These are phyloP conservation scores for Cosmopolites sordidus DNA, from an alignment of 2,888 invertebrate species.

Conservation along the genomic window DNA sequence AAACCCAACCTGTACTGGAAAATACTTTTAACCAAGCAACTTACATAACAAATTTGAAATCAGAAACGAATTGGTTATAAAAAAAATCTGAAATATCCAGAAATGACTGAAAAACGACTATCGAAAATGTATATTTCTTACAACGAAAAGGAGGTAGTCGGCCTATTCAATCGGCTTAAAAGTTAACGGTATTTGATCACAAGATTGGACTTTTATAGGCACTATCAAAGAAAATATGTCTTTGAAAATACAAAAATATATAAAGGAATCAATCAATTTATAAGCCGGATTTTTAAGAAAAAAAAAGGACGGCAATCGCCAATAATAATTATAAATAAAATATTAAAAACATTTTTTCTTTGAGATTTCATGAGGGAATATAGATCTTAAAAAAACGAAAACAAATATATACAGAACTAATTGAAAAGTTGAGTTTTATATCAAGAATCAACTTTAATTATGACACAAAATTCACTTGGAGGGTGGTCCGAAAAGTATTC, in stretches of 20 bases:
- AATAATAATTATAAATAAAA: no score
- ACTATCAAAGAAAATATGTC: not conserved
- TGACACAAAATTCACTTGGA: no score
- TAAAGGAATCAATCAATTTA: not conserved
- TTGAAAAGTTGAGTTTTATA: no score
- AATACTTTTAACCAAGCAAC: no score
- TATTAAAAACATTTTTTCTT: no score
- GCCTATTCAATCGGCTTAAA: not conserved
- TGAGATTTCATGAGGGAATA: no score
- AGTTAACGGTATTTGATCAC: not conserved
- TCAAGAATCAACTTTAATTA: no score
- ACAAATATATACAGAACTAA: no score
- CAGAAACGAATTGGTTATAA: not conserved
- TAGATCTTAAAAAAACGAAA: no score
- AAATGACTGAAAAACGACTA: not conserved
- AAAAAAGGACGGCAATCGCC: not conserved
- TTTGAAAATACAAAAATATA: not conserved
- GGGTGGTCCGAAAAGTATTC: no score
- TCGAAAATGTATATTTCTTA: not conserved
- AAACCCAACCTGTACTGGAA: no score
- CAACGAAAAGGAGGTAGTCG: not conserved
- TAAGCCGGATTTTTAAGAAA: not conserved
- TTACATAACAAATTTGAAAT: no score
- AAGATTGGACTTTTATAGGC: slow-evolving; percentile 1
- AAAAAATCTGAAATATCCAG: not conserved